Conservation (phyloP, 1,140 invertebrate species). For the Mya arenaria region DNA sequence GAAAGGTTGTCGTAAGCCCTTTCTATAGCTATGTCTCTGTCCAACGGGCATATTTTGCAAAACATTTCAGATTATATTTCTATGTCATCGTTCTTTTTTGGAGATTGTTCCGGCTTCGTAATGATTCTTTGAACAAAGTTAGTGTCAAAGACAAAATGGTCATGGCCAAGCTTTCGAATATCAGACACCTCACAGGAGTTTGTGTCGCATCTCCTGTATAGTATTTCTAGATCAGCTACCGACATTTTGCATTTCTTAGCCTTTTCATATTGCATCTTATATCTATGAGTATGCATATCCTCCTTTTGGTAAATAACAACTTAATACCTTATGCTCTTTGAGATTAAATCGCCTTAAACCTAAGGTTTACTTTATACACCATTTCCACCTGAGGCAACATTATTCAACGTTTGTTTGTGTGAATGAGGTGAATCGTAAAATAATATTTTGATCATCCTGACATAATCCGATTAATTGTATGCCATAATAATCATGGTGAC, state of each 20-base stretch:
- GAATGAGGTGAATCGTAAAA: no score
- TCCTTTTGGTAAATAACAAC: background rate
- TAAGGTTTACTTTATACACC: no score
- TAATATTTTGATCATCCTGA: no score
- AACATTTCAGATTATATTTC: conserved; percentile 15
- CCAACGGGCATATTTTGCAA: conserved; percentile 28
- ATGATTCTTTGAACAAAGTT: background rate
- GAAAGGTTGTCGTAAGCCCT: background rate
- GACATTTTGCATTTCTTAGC: background rate
- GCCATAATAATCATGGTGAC: no score
- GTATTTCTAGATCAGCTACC: background rate
- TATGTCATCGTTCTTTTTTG: background rate
- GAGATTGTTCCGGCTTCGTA: background rate
- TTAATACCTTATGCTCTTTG: background rate
- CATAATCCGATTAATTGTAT: no score
- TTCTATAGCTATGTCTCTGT: background rate
- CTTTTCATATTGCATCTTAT: background rate
- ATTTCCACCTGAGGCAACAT: no score
- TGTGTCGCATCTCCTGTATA: conserved; percentile 1
- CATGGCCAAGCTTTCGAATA: conserved; percentile 1
- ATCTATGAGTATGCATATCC: background rate
- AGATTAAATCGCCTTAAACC: no score
- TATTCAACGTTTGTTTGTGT: no score
- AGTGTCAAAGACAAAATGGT: conserved; percentile 13
- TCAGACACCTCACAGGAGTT: background rate